Conservation (phyloP, 2,797 vertebrate species). For the Sebastes minor region DNA sequence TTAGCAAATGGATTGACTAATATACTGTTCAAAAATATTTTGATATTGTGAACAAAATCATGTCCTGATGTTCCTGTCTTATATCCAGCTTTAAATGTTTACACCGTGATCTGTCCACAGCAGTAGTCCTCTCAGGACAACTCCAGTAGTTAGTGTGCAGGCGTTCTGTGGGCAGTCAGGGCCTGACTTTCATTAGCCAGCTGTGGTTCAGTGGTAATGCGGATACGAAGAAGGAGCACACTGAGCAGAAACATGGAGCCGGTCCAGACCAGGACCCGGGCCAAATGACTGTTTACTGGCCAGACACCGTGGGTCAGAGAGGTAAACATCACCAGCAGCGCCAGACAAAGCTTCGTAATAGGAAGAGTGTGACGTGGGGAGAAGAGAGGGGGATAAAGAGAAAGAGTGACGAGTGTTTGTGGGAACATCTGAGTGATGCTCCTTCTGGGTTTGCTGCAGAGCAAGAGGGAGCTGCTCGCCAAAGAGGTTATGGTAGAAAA, state of each 20-base stretch:
- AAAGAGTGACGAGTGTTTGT: slow-evolving; percentile 9
- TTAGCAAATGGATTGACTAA: neutral
- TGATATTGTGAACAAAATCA: slow-evolving; percentile 1
- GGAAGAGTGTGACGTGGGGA: neutral
- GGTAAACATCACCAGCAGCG: slow-evolving; percentile 56
- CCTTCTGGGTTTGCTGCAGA: slow-evolving; percentile 13
- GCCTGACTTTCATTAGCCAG: slow-evolving; percentile 70
- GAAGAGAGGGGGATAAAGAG: neutral
- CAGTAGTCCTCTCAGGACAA: slow-evolving; percentile 26
- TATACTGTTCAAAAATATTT: neutral
- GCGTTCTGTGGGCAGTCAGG: slow-evolving; percentile 30
- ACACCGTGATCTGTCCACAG: slow-evolving; percentile 5
- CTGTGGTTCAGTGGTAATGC: slow-evolving; percentile 63
- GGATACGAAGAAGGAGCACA: slow-evolving; percentile 40
- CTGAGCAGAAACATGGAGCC: slow-evolving; percentile 46
- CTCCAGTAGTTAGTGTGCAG: slow-evolving; percentile 39
- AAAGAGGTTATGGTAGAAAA: slow-evolving; percentile 24
- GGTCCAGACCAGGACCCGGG: slow-evolving; percentile 29
- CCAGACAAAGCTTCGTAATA: slow-evolving; percentile 33
- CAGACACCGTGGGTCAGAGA: slow-evolving; percentile 52
- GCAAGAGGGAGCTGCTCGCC: neutral
- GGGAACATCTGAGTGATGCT: slow-evolving; percentile 36
- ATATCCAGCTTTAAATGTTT: neutral
- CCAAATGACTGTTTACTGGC: slow-evolving; percentile 62
- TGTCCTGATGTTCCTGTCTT: slow-evolving; percentile 10